Evolutionary conservation across 2,113 vertebrate genomes (phyloP).

Genomic region (Neodon shergylaensis): DNA sequence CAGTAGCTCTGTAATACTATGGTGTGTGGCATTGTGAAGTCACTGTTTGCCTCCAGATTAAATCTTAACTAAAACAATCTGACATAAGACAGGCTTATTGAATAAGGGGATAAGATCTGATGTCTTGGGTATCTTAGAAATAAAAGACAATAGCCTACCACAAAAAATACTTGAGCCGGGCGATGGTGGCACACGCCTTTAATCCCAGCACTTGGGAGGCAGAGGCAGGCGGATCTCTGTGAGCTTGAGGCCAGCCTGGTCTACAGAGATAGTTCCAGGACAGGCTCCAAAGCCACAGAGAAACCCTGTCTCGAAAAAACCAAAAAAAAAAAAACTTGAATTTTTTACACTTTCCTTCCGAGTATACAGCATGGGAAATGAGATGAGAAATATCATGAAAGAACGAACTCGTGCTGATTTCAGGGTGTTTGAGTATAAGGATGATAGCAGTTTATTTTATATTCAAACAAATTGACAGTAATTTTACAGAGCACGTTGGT

Average conservation of each 20-base stretch:
- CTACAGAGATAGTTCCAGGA: no score
- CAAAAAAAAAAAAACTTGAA: no score
- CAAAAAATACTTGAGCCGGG: not conserved
- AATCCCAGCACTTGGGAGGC: no score
- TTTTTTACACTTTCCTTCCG: not conserved
- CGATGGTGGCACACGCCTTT: no score
- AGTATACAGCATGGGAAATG: slow-evolving; percentile 20
- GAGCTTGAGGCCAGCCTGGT: no score
- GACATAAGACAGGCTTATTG: not conserved
- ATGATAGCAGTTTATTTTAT: not conserved
- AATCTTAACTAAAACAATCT: not conserved
- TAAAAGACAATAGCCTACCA: not conserved
- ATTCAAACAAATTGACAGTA: not conserved
- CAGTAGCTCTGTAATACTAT: not conserved
- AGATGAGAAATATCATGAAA: slow-evolving; percentile 14
- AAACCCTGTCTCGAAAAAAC: no score
- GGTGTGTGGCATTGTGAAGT: not conserved
- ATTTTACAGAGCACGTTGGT: slow-evolving; percentile 34
- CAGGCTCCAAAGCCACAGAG: no score
- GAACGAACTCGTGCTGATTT: not conserved
- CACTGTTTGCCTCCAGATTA: not conserved
- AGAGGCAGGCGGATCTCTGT: no score
- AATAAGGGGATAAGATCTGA: not conserved
- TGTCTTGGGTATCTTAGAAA: not conserved
- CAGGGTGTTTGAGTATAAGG: not conserved